phyloP scores from a whole-genome alignment of 2,888 invertebrate genomes.

The Tetropium fuscum region DNA sequence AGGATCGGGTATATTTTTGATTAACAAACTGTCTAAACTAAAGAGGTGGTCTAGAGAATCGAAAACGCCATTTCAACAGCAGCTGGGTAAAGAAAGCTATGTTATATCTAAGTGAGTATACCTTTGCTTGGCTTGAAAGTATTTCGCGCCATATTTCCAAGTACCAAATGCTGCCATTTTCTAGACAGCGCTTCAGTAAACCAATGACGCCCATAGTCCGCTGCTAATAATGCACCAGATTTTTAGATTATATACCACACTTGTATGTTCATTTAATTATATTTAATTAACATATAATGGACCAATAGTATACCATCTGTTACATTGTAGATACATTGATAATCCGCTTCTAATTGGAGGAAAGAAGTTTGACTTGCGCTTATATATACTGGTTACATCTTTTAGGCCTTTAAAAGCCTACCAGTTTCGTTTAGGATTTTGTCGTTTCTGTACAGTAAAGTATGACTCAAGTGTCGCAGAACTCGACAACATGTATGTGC shows the following conservation, averaged over 20 bases:
- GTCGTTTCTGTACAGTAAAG: constrained; percentile 96
- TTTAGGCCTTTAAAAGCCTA: constrained; percentile 95
- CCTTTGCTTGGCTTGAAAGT: too few relatives aligned
- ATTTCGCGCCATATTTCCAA: too few relatives aligned
- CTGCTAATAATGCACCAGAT: too few relatives aligned
- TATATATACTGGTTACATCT: constrained; percentile 93
- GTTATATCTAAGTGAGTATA: constrained; percentile 85
- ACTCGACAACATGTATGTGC: constrained; percentile 93
- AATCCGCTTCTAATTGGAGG: constrained; percentile 95
- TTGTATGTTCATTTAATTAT: too few relatives aligned
- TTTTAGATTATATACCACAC: too few relatives aligned
- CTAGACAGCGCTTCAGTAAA: too few relatives aligned
- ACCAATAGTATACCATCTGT: neutral
- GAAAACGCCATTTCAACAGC: constrained; percentile 86
- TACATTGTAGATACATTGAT: constrained; percentile 80
- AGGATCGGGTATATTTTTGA: constrained; percentile 94
- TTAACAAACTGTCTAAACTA: constrained; percentile 93
- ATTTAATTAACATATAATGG: too few relatives aligned
- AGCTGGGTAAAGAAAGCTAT: constrained; percentile 89
- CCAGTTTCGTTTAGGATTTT: constrained; percentile 92
- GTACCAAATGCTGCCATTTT: too few relatives aligned
- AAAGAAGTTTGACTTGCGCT: constrained; percentile 93
- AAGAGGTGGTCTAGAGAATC: constrained; percentile 92
- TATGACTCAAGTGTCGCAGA: constrained; percentile 91
- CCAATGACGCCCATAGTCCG: too few relatives aligned